Evolutionary conservation across 2,113 vertebrate genomes (phyloP).

Genomic region (Tyrannus savana): DNA sequence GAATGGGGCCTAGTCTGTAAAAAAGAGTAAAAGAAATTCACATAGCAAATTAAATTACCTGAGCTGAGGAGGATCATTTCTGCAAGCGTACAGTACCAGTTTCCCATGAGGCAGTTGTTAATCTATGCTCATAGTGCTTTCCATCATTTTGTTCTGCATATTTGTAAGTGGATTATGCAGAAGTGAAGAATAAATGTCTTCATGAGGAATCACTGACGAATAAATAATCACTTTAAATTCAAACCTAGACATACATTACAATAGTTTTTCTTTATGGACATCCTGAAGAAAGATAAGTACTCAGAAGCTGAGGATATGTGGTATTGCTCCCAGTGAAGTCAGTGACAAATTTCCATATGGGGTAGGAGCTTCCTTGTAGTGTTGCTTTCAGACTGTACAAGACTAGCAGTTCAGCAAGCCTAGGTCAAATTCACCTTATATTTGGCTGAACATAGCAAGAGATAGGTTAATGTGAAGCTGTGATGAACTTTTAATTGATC

Average conservation of each 20-base stretch:
- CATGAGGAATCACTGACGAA: not conserved
- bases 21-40: not conserved
- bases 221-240: slow-evolving; percentile 3
- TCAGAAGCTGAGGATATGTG: not conserved
- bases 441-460: not conserved
- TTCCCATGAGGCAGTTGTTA: not conserved
- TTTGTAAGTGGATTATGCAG: not conserved
- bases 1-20: not conserved
- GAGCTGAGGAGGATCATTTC: not conserved
- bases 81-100: not conserved
- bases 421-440: not conserved
- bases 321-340: not conserved
- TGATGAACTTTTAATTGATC: not conserved
- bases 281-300: not conserved
- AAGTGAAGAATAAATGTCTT: not conserved
- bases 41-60: not conserved
- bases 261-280: not conserved
- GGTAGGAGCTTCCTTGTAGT: not conserved
- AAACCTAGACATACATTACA: not conserved
- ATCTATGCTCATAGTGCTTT: not conserved
- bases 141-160: not conserved
- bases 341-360: not conserved
- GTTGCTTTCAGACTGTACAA: not conserved
- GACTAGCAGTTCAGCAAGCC: not conserved
- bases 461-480: not conserved